phyloP scores from a whole-genome alignment of 2,888 invertebrate genomes.

The Acleris emargana region DNA sequence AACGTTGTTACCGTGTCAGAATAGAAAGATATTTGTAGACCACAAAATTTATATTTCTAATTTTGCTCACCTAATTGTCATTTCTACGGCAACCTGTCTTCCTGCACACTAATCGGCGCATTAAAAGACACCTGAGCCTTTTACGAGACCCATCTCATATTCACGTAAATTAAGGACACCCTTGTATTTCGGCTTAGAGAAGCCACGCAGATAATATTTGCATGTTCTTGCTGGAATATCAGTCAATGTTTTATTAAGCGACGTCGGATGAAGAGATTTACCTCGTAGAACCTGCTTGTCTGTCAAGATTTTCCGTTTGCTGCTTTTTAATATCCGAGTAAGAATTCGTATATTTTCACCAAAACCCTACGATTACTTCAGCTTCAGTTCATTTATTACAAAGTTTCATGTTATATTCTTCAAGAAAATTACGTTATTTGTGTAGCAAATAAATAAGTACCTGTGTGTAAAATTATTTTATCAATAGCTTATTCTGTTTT shows the following conservation, averaged over 20 bases:
- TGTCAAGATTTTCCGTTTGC: neutral
- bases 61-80: no score
- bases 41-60: no score
- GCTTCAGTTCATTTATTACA: no score
- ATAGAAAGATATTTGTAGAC: no score
- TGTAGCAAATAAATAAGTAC: no score
- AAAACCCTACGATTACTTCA: no score
- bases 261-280: constrained; percentile 6
- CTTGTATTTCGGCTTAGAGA: constrained; percentile 10
- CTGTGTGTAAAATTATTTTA: no score
- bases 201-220: constrained; percentile 16
- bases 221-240: constrained; percentile 2
- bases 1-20: no score
- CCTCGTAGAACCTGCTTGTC: neutral
- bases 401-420: no score
- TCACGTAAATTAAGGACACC: constrained; percentile 26
- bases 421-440: no score
- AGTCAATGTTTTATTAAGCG: constrained; percentile 19
- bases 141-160: constrained; percentile 25
- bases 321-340: neutral
- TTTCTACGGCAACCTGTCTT: constrained; percentile 11
- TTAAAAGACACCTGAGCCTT: constrained; percentile 23
- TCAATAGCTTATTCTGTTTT: no score
- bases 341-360: no score
- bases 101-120: neutral